Evolutionary conservation across 35 echinoderm and acorn worm species (phyloP), one percentile per base, ranked within the genome.

Genomic region (Lytechinus variegatus): DNA sequence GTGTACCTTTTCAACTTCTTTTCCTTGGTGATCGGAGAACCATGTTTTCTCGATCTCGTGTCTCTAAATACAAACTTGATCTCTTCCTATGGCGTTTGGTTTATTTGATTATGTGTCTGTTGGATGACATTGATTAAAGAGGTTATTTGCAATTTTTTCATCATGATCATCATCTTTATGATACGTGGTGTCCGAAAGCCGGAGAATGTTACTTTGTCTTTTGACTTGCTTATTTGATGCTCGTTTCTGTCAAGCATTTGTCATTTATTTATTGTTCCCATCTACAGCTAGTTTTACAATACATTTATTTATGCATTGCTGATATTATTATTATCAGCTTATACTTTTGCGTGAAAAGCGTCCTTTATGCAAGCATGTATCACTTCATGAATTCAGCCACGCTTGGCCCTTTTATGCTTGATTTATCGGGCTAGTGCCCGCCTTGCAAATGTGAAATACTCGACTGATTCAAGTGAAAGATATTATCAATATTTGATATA

Each of bases 401-500:
- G 4, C 66, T 79, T 79, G 66, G 66, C 66, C 66, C 4, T 79
- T 79, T 79, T 7, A 79, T 24, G 66, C 66, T 79, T 79, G 66
- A 79, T 79, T 79, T 79, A 79, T 79, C n/a, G 66, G 66, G n/a
- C 66, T n/a, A 79, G 66, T 79, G 19, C 66, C 66, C 66, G n/a
- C 66, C 66, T 4, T 79, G 66, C 66, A 79, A 44, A 79, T 79
- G 66, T 79, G 66, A 24, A 79, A 19, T 19, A 79, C 66, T 79
- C 66, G n/a, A 79, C 66, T 24, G 66, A 79, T 79, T 79, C 66
- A 79, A 79, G 66, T 79, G 66, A 79, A 79, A 79, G 66, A 79
- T 79, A 79, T 90, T 90, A 54, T 44, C 88, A 90, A 90, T 54
- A 90, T 90, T 90, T 90, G 88, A 90, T 52, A 90, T 90, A 90